phyloP scores from a whole-genome alignment of 2,113 vertebrate species.

The Serinus canaria region DNA sequence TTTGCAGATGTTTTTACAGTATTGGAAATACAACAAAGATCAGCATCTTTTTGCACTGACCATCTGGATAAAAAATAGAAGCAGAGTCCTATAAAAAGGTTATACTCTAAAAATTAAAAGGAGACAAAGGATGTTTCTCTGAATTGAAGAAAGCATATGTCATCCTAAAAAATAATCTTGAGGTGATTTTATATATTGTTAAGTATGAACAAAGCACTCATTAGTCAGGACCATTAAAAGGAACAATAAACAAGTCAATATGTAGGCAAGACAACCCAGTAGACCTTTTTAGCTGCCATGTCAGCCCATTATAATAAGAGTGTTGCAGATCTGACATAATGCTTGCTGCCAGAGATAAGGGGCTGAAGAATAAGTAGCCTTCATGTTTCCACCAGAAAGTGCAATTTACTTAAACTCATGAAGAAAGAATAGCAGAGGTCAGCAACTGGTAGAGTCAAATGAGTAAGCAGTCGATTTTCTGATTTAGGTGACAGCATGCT shows the following conservation, averaged over 20 bases:
- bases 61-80: not conserved
- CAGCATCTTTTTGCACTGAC: not conserved
- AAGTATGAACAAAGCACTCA: not conserved
- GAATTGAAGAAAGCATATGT: not conserved
- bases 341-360: not conserved
- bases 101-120: not conserved
- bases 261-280: not conserved
- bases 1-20: not conserved
- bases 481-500: not conserved
- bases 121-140: not conserved
- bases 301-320: not conserved
- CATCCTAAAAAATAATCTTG: not conserved
- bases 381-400: not conserved
- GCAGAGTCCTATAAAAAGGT: accelerated
- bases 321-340: not conserved
- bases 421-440: not conserved
- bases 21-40: not conserved
- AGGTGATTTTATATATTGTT: not conserved
- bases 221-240: not conserved
- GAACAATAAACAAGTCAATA: not conserved
- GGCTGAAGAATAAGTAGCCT: not conserved
- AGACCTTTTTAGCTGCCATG: not conserved
- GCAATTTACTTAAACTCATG: not conserved
- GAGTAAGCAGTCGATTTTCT: not conserved
- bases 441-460: not conserved